These are phyloP conservation scores for Gallinago stenura DNA, from an alignment of 2,797 vertebrate genomes.

Conservation along the genomic window DNA sequence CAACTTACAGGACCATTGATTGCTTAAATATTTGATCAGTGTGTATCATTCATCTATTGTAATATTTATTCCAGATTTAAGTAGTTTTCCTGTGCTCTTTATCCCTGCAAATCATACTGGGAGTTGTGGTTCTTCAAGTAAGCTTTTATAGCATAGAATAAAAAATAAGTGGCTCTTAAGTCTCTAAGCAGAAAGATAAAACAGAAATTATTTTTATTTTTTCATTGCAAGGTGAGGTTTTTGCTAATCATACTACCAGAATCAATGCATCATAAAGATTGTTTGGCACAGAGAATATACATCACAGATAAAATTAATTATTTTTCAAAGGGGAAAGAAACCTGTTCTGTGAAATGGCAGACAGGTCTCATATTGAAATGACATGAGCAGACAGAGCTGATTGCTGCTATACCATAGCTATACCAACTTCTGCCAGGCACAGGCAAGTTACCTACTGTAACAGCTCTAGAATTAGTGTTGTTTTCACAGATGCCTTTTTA, in stretches of 20 bases:
- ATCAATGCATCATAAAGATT: background rate
- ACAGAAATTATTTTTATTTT: slow-evolving; percentile 32
- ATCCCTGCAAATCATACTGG: slow-evolving; percentile 1
- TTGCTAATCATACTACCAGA: background rate
- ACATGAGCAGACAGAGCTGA: background rate
- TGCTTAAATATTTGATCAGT: slow-evolving; percentile 60
- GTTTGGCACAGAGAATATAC: background rate
- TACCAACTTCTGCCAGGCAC: background rate
- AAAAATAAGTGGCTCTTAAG: background rate
- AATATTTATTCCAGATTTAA: slow-evolving; percentile 64
- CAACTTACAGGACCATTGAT: slow-evolving; percentile 42
- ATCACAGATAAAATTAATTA: slow-evolving; percentile 18
- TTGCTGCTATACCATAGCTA: background rate
- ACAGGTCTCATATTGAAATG: background rate
- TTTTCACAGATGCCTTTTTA: background rate
- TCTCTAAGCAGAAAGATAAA: background rate
- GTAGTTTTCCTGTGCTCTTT: slow-evolving; percentile 34
- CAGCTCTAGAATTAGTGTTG: background rate
- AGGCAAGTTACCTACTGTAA: background rate
- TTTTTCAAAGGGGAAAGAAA: slow-evolving; percentile 18
- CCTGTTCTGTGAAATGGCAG: background rate
- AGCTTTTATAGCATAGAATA: slow-evolving; percentile 25
- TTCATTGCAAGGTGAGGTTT: background rate
- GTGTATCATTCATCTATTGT: slow-evolving; percentile 39
- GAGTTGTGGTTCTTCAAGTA: slow-evolving; percentile 25